Evolutionary conservation across 1,140 invertebrate genomes (phyloP).

Genomic region (Belonocnema kinseyi): DNA sequence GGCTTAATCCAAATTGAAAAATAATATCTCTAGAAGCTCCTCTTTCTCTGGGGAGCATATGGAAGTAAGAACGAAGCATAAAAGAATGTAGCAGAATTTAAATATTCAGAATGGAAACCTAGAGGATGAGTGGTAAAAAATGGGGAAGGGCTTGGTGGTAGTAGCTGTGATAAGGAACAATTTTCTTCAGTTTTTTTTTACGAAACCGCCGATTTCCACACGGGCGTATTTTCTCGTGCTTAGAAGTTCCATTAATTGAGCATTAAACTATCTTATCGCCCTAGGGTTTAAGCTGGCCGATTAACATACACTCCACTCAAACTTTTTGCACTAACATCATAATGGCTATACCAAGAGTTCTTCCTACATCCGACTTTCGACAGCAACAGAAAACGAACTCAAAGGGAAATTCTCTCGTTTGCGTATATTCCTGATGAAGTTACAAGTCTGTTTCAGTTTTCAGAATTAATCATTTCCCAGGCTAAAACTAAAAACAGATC

Average conservation of each 20-base stretch:
- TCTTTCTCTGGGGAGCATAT: neutral
- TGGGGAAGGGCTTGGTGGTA: neutral
- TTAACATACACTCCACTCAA: slow-evolving; percentile 21
- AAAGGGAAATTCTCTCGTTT: neutral
- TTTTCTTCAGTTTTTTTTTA: slow-evolving; percentile 11
- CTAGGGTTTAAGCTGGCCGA: neutral
- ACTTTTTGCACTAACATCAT: slow-evolving; percentile 11
- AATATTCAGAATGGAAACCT: slow-evolving; percentile 38
- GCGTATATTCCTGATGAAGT: neutral
- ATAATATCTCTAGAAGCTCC: slow-evolving; percentile 37
- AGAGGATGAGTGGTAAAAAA: slow-evolving; percentile 7
- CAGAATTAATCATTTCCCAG: too few relatives aligned
- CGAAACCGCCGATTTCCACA: neutral
- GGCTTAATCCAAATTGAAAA: slow-evolving; percentile 43
- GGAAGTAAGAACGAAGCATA: neutral
- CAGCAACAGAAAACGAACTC: neutral
- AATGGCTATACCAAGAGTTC: slow-evolving; percentile 20
- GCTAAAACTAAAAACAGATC: too few relatives aligned
- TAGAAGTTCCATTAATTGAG: slow-evolving; percentile 20
- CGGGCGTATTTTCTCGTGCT: neutral
- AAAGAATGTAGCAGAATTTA: slow-evolving; percentile 28
- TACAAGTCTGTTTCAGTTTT: neutral
- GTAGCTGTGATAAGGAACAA: neutral
- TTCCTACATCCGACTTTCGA: neutral
- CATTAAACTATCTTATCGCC: slow-evolving; percentile 29